Evolutionary conservation across 2,113 vertebrate species (phyloP).

Genomic region (Orcinus orca): DNA sequence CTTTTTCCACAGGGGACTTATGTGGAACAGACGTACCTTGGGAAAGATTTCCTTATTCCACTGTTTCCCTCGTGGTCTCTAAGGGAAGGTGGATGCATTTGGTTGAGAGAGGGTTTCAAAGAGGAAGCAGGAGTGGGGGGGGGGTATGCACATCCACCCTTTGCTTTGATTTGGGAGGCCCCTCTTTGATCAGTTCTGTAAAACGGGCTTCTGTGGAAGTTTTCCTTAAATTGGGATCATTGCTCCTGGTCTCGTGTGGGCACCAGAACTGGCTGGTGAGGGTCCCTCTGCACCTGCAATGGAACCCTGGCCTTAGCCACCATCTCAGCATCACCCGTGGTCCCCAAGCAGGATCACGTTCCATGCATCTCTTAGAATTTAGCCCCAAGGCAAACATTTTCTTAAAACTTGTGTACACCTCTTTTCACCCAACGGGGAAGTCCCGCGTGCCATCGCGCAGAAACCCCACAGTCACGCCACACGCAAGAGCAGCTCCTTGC

Average conservation of each 20-base stretch:
- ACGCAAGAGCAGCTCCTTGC: accelerated
- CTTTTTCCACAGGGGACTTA: not conserved
- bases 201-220: not conserved
- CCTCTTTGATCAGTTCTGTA: not conserved
- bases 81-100: not conserved
- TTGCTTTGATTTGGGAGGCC: not conserved
- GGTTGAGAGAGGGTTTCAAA: too few species aligned
- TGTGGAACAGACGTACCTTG: not conserved
- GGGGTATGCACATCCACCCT: not conserved
- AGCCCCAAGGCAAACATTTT: not conserved
- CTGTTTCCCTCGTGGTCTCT: not conserved
- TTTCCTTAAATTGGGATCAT: not conserved
- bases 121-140: accelerated
- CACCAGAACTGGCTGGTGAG: accelerated
- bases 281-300: not conserved
- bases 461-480: accelerated
- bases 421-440: not conserved
- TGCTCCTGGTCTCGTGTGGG: not conserved
- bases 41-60: not conserved
- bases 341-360: not conserved
- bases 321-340: not conserved
- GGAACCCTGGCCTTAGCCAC: too few species aligned
- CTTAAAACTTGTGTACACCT: not conserved
- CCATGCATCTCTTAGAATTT: not conserved
- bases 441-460: accelerated